Evolutionary conservation across 2,113 vertebrate species (phyloP), one percentile per base, ranked within the genome.

Genomic region (Phyllopteryx taeniolatus): DNA sequence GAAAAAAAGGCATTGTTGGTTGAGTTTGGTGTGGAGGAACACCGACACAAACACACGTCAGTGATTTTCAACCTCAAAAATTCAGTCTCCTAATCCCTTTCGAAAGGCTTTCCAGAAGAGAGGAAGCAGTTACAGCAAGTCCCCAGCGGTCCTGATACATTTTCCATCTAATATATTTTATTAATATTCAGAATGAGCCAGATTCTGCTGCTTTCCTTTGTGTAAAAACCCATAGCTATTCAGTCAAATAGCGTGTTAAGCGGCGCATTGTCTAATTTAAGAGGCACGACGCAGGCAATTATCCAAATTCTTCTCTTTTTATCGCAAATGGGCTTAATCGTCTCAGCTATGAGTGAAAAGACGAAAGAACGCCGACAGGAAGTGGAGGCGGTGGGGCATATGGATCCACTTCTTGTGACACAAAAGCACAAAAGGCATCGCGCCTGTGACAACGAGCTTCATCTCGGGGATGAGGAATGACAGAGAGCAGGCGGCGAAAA

Each of bases 401-500:
- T 76, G 76, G 56, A 70, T 73, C 73, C 64, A 43, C 2, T 79
- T 78, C 74, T 51, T 43, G 62, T 76, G 64, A 78, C 67, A 86
- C 66, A 79, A 70, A 82, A 77, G 79, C 69, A 71, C 43, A 69
- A 74, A 79, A 80, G 51, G 70, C 59, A 72, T 67, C 27, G 63
- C 61, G 35, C 72, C 64, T 77, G 47, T 46, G 71, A 75, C 71
- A 61, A 67, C 77, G 10, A 11, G 73, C 73, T 62, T 83, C 75
- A 72, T 79, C 70, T 79, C 46, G 2, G 49, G 62, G 61, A 78
- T 72, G 43, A 77, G 60, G 71, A 76, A 76, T 11, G 61, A 66
- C 51, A 74, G 75, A 67, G 78, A 71, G 83, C 78, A 46, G 78
- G 73, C 76, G 14, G 68, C 84, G 73, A 81, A n/a, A 35, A 22